Percentiles rank a stretch among this genome's conserved stretches.
Evolutionary conservation across 2,888 invertebrate genomes (phyloP).

Genomic region (Laothoe populi): DNA sequence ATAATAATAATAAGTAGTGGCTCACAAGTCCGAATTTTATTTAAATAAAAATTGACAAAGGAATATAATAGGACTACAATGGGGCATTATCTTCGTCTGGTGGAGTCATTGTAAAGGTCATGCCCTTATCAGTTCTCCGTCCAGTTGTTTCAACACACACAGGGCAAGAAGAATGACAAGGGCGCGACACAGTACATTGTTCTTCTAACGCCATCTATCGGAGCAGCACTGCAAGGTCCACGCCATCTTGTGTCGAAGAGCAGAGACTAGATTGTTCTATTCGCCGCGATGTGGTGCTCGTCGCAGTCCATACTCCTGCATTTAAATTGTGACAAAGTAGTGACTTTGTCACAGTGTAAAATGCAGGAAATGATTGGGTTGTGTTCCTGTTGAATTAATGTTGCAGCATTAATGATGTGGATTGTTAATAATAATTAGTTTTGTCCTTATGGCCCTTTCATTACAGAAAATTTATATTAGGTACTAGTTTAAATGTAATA

Average conservation of each 20-base stretch:
- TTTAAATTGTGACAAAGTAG: not conserved
- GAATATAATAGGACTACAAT: not conserved
- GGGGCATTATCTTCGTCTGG: conserved; percentile 25
- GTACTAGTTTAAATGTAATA: too few species aligned
- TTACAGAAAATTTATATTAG: too few species aligned
- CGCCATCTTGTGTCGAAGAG: conserved; percentile 3
- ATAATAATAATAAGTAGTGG: too few species aligned
- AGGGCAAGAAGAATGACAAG: conserved; percentile 98
- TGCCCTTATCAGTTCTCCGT: conserved; percentile 99
- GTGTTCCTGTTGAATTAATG: not conserved
- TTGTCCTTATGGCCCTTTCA: too few species aligned
- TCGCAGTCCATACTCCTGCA: conserved; percentile 3
- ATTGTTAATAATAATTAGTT: too few species aligned
- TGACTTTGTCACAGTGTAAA: conserved; percentile 5
- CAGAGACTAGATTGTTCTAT: not conserved
- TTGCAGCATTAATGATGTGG: too few species aligned
- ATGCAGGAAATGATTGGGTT: not conserved
- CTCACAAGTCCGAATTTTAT: too few species aligned
- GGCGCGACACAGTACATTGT: conserved; percentile 81
- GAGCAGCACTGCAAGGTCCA: too few species aligned
- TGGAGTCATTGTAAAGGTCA: conserved; percentile 79
- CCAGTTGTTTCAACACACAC: conserved; percentile 91
- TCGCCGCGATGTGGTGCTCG: not conserved
- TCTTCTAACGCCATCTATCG: conserved; percentile 50
- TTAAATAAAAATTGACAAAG: not conserved